Evolutionary conservation across 2,888 invertebrate species (phyloP).

Genomic region (Shargacucullia verbasci): DNA sequence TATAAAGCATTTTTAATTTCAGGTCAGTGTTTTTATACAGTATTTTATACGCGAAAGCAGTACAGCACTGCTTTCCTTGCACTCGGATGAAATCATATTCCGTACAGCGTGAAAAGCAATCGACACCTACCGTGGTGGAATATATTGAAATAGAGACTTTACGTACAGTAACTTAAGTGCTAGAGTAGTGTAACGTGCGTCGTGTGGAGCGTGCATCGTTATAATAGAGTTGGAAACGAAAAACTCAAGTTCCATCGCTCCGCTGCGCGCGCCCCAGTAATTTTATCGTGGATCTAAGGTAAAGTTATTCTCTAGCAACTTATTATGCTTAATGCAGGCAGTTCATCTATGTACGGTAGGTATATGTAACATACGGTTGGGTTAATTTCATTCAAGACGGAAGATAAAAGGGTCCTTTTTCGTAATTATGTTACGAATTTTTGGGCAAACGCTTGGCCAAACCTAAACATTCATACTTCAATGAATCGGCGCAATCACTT

Average conservation of each 20-base stretch:
- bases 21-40: conserved; percentile 42
- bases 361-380: conserved; percentile 13
- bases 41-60: conserved; percentile 62
- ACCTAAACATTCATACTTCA: conserved; percentile 22
- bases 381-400: conserved; percentile 25
- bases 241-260: conserved; percentile 68
- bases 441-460: conserved; percentile 11
- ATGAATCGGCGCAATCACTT: conserved; percentile 23
- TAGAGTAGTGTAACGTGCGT: conserved; percentile 46
- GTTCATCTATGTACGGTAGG: conserved; percentile 6
- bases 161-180: conserved; percentile 50
- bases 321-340: conserved; percentile 19
- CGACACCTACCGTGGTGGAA: conserved; percentile 56
- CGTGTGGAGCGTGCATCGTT: conserved; percentile 52
- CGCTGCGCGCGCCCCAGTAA: conserved; percentile 64
- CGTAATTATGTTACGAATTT: conserved; percentile 24
- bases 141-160: conserved; percentile 48
- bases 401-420: conserved; percentile 32
- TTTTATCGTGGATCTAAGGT: conserved; percentile 55
- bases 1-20: conserved; percentile 35
- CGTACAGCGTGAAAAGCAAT: conserved; percentile 73
- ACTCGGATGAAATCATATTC: conserved; percentile 77
- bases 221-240: conserved; percentile 62
- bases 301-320: conserved; percentile 39
- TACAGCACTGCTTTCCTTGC: conserved; percentile 74